Conservation (phyloP, 2,888 invertebrate genomes). For the Amiota mariae region DNA sequence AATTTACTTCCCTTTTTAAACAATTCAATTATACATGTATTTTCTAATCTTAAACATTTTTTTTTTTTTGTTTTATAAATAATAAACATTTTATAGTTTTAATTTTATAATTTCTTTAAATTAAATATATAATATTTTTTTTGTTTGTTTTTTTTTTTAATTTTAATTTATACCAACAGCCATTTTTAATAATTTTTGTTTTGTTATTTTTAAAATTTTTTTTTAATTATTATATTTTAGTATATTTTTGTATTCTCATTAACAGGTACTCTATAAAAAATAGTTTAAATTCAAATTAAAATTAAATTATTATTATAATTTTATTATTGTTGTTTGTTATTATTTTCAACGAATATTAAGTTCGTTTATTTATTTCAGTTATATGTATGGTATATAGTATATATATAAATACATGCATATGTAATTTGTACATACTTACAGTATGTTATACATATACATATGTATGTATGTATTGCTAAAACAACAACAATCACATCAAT, state of each 20-base stretch:
- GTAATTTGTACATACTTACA: no score
- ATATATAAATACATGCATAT: no score
- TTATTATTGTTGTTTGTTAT: neutral
- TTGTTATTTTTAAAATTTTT: conserved; percentile 37
- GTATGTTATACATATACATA: conserved; percentile 24
- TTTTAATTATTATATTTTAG: conserved; percentile 27
- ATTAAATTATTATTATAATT: neutral
- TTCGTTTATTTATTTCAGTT: neutral
- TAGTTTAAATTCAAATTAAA: neutral
- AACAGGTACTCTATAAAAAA: conserved; percentile 45
- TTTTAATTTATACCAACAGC: conserved; percentile 14
- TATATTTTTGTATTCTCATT: conserved; percentile 31
- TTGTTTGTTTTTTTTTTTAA: conserved; percentile 25
- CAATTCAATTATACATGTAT: no score
- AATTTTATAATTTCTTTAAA: no score
- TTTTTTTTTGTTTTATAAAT: conserved; percentile 34
- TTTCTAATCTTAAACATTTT: conserved; percentile 7
- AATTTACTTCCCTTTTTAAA: neutral
- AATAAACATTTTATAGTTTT: no score
- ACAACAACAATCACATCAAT: conserved; percentile 27
- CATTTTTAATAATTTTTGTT: conserved; percentile 35
- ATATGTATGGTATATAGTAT: no score
- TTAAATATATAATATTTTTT: conserved; percentile 32
- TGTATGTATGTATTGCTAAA: conserved; percentile 16
- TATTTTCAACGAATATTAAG: conserved; percentile 2